phyloP scores from a whole-genome alignment of 2,113 vertebrate species.

The Hylia prasina region DNA sequence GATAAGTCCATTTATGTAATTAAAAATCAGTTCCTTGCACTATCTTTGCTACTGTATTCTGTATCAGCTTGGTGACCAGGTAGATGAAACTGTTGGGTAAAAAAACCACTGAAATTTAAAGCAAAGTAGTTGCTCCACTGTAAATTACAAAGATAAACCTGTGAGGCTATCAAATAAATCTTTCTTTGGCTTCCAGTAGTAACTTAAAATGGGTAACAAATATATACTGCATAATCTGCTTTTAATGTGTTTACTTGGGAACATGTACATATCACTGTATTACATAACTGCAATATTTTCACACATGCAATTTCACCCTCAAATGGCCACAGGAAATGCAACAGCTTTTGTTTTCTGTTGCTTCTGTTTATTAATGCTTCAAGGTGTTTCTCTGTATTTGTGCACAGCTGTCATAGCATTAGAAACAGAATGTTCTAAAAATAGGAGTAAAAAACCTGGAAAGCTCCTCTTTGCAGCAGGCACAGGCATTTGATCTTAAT shows the following conservation, averaged over 20 bases:
- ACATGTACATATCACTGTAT: not conserved
- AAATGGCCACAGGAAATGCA: not conserved
- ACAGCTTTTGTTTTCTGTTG: not conserved
- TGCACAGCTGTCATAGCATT: not conserved
- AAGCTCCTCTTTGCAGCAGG: not conserved
- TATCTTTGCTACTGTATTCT: not conserved
- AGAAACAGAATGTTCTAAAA: not conserved
- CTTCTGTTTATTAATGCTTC: not conserved
- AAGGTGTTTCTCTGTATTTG: not conserved
- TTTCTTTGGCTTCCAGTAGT: not conserved
- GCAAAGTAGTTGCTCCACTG: not conserved
- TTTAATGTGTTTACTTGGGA: not conserved
- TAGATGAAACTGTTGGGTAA: rapidly evolving
- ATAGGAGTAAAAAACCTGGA: not conserved
- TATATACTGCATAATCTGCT: not conserved
- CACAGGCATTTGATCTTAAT: not conserved
- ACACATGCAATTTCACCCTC: not conserved
- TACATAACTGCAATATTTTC: not conserved
- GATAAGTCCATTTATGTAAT: not conserved
- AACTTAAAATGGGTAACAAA: not conserved
- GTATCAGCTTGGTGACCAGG: not conserved
- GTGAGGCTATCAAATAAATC: not conserved
- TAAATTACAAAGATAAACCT: not conserved
- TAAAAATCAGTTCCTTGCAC: not conserved
- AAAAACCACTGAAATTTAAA: not conserved